Evolutionary conservation across 2,797 vertebrate genomes (phyloP).

Genomic region (Gambelia wislizenii): DNA sequence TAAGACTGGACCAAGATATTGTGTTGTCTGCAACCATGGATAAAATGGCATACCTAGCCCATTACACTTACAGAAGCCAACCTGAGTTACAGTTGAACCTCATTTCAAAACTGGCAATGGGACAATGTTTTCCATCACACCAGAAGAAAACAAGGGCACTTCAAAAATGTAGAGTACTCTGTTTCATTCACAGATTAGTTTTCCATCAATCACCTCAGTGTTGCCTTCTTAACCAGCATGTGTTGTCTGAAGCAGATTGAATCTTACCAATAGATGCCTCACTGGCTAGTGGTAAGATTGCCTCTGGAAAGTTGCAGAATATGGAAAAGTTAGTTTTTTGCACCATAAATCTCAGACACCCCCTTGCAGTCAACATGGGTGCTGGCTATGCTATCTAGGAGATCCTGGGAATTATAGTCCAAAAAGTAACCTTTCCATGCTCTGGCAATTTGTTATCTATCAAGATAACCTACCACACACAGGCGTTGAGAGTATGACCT

Average conservation of each 20-base stretch:
- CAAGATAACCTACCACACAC: not conserved
- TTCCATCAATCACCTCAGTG: not conserved
- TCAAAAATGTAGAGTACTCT: not conserved
- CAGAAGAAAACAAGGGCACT: not conserved
- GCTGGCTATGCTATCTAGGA: no score
- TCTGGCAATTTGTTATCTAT: not conserved
- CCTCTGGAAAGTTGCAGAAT: no score
- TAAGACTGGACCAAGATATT: not conserved
- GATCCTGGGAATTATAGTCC: no score
- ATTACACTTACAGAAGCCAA: not conserved
- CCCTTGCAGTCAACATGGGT: no score
- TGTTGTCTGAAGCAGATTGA: not conserved
- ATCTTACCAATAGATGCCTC: no score
- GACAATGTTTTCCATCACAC: not conserved
- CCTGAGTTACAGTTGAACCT: not conserved
- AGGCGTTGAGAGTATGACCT: not conserved
- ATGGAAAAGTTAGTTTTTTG: no score
- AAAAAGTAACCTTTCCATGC: no score
- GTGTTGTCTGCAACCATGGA: not conserved
- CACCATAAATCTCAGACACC: no score
- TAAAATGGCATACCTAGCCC: not conserved
- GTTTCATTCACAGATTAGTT: not conserved
- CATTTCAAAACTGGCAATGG: not conserved
- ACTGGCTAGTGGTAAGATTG: no score
- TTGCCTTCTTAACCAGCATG: not conserved